phyloP scores from a whole-genome alignment of 2,113 vertebrate genomes.

The Cryptotis parvus region DNA sequence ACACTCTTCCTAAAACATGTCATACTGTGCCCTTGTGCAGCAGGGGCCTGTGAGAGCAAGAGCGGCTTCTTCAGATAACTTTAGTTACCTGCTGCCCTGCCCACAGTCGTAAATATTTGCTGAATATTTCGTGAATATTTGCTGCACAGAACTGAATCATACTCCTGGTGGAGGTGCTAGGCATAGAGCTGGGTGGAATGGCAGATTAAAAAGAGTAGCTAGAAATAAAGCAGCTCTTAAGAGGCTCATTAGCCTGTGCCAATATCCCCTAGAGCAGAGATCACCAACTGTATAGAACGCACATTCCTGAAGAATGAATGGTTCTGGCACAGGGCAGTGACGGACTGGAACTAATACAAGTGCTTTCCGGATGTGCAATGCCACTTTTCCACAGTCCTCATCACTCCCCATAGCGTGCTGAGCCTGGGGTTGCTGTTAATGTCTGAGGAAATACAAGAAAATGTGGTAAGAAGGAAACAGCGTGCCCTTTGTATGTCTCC shows the following conservation, averaged over 20 bases:
- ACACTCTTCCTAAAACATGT: not conserved
- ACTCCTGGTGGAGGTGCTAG: not conserved
- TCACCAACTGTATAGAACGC: not conserved
- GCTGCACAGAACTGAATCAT: not conserved
- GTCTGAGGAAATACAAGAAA: not conserved
- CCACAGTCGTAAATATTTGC: not conserved
- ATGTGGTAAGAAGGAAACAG: not conserved
- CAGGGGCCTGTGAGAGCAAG: not conserved
- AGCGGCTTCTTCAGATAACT: not conserved
- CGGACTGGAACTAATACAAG: not conserved
- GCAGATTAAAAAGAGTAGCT: not conserved
- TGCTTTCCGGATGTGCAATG: not conserved
- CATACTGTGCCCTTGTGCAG: not conserved
- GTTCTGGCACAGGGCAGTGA: not conserved
- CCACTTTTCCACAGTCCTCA: not conserved
- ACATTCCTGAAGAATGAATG: not conserved
- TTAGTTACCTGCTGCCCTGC: not conserved
- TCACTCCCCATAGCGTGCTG: not conserved
- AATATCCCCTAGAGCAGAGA: not conserved
- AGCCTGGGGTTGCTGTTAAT: not conserved
- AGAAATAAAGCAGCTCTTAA: not conserved
- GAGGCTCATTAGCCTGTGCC: not conserved
- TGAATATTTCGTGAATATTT: not conserved
- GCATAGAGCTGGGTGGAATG: not conserved
- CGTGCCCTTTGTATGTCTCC: not conserved